These are phyloP conservation scores for Nycticorax nycticorax DNA, from an alignment of 2,113 vertebrate species.

Conservation along the genomic window DNA sequence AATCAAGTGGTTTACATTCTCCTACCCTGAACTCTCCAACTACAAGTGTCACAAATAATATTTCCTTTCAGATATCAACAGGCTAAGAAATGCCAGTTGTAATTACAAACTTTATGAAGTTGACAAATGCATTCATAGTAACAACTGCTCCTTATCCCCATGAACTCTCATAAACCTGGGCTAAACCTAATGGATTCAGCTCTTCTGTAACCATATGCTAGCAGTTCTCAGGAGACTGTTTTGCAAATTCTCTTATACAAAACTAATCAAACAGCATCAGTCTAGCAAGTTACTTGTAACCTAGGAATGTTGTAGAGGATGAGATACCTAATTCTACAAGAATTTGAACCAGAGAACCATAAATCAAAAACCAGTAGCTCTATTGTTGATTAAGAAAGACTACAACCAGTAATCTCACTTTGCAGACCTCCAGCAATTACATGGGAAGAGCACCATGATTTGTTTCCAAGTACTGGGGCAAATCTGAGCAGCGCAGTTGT, in stretches of 20 bases:
- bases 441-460: not conserved
- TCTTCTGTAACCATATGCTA: not conserved
- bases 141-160: not conserved
- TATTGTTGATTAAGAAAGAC: not conserved
- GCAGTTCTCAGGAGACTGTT: not conserved
- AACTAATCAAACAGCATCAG: not conserved
- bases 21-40: not conserved
- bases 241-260: not conserved
- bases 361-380: not conserved
- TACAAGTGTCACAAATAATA: not conserved
- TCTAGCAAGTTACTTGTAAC: not conserved
- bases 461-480: not conserved
- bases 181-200: not conserved
- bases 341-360: not conserved
- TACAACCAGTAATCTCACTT: not conserved
- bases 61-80: conserved; percentile 6
- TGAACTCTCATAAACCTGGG: conserved; percentile 21
- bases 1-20: conserved; percentile 37
- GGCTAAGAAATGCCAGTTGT: conserved; percentile 17
- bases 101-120: conserved; percentile 20
- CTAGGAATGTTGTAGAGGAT: not conserved
- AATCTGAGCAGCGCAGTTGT: not conserved
- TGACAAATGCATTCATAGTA: not conserved
- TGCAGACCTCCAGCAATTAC: not conserved
- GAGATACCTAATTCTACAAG: not conserved